Evolutionary conservation across 1,140 invertebrate species (phyloP).

Genomic region (Hermetia illucens): DNA sequence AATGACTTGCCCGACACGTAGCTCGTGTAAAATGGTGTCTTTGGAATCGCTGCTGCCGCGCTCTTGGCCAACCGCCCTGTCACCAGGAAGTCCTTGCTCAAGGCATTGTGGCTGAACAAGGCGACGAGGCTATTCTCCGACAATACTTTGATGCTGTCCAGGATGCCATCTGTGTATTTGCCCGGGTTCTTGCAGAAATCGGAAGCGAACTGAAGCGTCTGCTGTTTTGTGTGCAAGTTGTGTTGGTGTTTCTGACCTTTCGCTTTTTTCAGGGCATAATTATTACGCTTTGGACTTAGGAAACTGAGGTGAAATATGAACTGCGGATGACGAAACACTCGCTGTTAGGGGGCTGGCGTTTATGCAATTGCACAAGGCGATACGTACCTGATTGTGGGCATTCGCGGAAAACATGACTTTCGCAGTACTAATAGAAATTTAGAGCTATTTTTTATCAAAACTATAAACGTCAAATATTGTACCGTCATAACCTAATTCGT

Average conservation of each 20-base stretch:
- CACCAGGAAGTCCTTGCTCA: neutral
- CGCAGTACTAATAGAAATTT: neutral
- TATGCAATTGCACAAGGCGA: neutral
- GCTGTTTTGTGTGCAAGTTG: neutral
- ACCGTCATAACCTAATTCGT: neutral
- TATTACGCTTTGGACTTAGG: neutral
- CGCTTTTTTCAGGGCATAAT: neutral
- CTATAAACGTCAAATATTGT: neutral
- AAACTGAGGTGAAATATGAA: neutral
- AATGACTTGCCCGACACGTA: neutral
- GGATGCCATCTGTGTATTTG: neutral
- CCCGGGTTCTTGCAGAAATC: neutral
- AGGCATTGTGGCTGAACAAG: neutral
- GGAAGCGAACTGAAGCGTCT: neutral
- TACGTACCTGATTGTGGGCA: neutral
- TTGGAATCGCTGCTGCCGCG: neutral
- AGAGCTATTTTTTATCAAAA: neutral
- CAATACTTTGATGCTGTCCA: neutral
- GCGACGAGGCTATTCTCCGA: neutral
- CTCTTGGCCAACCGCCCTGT: neutral
- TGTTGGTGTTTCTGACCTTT: neutral
- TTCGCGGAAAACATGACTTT: neutral
- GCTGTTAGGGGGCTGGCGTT: neutral
- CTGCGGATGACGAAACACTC: neutral
- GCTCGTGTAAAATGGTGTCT: neutral